Evolutionary conservation across 2,888 invertebrate species (phyloP), one percentile per base, ranked within the genome.

Genomic region (Nomada goodeniana): DNA sequence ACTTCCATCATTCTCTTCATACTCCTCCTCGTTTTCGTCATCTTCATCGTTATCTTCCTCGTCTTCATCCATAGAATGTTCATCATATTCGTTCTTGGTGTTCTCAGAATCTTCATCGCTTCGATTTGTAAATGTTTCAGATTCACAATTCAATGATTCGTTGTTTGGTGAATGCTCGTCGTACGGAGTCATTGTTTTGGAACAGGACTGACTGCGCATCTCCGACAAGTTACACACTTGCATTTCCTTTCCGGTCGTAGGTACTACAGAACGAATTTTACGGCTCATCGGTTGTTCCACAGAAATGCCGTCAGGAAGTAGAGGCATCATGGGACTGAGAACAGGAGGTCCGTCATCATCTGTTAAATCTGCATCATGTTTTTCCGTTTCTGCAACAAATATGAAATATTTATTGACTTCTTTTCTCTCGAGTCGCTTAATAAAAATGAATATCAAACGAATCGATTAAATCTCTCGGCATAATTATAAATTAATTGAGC

Each of bases 281-380:
- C 90, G 91, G 18, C 83, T 79, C 7, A 47, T 65, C 20, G 73
- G 36, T 67, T 47, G 79, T n/a, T 76, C 88, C 9, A 53, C 55
- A 15, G 82, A 61, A 9, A 64, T 71, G 23, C 50, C 60, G 23
- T 75, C 87, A n/a, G 75, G 26, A 47, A 90, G 82, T 18, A 92
- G 79, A 3, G 93, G 93, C 89, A 93, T 90, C 85, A 93, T 92
- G 0, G 93, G 93, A 81, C 93, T 93, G 29, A 94, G 77, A 13
- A 93, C 89, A 0, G 93, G 93, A 3, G 93, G 93, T 4, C 92
- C 93, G 42, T 93, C 93, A 15, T 93, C 93, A 9, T 93, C 93
- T 1, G 83, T 75, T 15, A 83, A 29, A 15, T 72, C 81, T 0
- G 36, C 55, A 23, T 83, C 55, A 2, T 70, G 57, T 0, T 77